phyloP scores from a whole-genome alignment of 35 echinoderm and acorn worm genomes.

The Eucidaris tribuloides region DNA sequence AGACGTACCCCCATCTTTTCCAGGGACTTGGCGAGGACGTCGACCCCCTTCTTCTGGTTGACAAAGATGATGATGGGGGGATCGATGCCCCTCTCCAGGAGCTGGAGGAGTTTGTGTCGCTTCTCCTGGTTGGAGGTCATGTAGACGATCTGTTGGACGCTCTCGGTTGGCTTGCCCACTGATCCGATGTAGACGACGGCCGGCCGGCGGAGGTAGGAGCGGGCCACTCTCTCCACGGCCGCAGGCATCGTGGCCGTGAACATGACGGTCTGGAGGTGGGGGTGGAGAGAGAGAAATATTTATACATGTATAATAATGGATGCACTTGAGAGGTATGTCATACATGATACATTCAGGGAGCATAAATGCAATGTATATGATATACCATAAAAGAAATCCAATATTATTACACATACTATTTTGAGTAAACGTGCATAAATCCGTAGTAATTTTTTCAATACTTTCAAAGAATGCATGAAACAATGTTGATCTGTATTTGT shows the following conservation, averaged over 20 bases:
- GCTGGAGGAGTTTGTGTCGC: slow-evolving; percentile 78
- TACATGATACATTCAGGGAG: too few species aligned
- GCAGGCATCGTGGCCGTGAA: slow-evolving; percentile 99
- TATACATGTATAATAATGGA: neutral
- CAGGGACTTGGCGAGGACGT: slow-evolving; percentile 90
- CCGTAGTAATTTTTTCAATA: too few species aligned
- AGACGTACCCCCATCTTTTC: slow-evolving; percentile 98
- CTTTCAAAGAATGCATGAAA: too few species aligned
- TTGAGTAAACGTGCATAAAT: too few species aligned
- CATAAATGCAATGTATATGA: too few species aligned
- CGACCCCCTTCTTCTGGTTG: slow-evolving; percentile 99
- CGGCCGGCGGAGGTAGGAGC: slow-evolving; percentile 79
- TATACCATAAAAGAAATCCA: too few species aligned
- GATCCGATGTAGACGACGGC: slow-evolving; percentile 97
- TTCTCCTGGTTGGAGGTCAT: slow-evolving; percentile 90
- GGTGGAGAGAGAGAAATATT: neutral
- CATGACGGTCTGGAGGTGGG: slow-evolving; percentile 81
- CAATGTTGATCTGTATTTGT: too few species aligned
- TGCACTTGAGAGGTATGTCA: too few species aligned
- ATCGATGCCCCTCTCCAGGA: slow-evolving; percentile 84
- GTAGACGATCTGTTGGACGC: slow-evolving; percentile 88
- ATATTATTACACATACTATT: too few species aligned
- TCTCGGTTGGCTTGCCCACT: slow-evolving; percentile 83
- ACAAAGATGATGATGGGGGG: slow-evolving; percentile 98
- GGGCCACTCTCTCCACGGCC: slow-evolving; percentile 91